Conservation (phyloP, 2,113 vertebrate species). For the Platycercus adscitus region DNA sequence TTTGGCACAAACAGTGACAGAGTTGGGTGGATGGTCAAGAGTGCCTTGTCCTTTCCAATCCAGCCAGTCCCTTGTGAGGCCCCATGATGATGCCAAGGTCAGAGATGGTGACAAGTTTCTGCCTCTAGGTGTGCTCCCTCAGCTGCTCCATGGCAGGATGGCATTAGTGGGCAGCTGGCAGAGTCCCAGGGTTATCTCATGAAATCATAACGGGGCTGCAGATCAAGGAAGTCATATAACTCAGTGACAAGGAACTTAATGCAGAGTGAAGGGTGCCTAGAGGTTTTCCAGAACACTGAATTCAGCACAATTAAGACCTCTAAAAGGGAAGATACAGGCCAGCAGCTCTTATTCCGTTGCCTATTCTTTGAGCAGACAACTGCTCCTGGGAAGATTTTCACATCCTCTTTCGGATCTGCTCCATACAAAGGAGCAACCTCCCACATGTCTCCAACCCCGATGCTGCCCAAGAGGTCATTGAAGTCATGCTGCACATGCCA, state of each 20-base stretch:
- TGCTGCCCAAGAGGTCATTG: neutral
- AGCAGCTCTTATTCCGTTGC: neutral
- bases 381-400: neutral
- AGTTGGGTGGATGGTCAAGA: neutral
- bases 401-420: neutral
- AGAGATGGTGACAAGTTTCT: neutral
- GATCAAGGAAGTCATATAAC: neutral
- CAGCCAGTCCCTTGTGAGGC: neutral
- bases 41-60: neutral
- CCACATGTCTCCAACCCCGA: neutral
- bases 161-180: neutral
- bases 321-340: neutral
- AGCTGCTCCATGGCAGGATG: neutral
- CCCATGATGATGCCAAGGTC: neutral
- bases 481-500: neutral
- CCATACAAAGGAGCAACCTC: neutral
- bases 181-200: neutral
- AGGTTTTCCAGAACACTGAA: slow-evolving; percentile 35
- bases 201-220: neutral
- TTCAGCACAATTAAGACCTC: neutral
- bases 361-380: neutral
- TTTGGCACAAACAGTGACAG: too few species aligned
- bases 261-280: slow-evolving; percentile 28
- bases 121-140: neutral
- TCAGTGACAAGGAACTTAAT: neutral